Percentiles rank a stretch among this genome's conserved stretches.
These are phyloP conservation scores for Xestoiulus laeticollis DNA, from an alignment of 2,888 invertebrate species.

Conservation along the genomic window DNA sequence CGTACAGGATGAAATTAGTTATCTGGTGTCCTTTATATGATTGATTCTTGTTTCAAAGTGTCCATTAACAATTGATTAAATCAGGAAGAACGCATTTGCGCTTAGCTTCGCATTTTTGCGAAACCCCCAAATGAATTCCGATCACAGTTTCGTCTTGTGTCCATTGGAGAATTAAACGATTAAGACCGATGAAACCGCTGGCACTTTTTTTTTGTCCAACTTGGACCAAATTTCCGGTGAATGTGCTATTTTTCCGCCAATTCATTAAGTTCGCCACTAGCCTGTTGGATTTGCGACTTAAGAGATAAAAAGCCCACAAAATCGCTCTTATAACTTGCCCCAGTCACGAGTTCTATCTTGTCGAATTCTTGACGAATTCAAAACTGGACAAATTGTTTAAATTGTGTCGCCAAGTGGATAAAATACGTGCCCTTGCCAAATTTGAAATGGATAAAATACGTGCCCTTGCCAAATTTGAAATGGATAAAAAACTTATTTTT, in stretches of 20 bases:
- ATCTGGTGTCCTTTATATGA: not conserved
- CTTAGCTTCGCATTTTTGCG: not conserved
- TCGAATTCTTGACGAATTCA: no score
- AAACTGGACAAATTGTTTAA: no score
- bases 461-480: no score
- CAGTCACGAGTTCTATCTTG: no score
- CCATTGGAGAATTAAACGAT: not conserved
- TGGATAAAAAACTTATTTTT: no score
- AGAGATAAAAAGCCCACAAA: not conserved
- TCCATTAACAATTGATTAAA: slow-evolving; percentile 9
- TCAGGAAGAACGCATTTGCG: not conserved
- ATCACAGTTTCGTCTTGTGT: not conserved
- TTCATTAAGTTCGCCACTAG: not conserved
- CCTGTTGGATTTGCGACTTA: not conserved
- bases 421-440: no score
- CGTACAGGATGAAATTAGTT: not conserved
- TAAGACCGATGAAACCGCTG: not conserved
- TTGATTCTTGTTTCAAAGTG: not conserved
- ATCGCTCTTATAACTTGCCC: no score
- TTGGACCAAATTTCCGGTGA: not conserved
- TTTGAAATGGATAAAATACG: no score
- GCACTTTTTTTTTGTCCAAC: not conserved
- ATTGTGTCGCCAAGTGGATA: no score
- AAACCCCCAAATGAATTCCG: not conserved
- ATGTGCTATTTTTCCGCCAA: not conserved